Base-by-base conservation (phyloP, 2,113 vertebrate species). In the Fulica atra region DNA sequence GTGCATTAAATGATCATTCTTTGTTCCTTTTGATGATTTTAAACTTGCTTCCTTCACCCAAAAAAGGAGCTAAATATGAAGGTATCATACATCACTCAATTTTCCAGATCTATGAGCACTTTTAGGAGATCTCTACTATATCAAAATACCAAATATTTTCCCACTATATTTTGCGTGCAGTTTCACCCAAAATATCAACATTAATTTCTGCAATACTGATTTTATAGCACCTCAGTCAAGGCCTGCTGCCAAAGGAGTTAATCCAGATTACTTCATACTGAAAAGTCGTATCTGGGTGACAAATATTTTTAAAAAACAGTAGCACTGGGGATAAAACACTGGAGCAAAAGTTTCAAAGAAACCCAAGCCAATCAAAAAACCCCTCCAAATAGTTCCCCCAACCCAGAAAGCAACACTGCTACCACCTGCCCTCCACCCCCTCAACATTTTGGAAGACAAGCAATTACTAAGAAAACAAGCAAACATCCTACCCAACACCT, bases 1-100 rank as follows among this genome's bases (percentile, higher is more conserved):
- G 21, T 54, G 7, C 29, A n/a, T 16, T 48, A 73, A 65, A 42
- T 44, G n/a, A 73, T 46, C 0, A 0, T 33, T 57, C 40, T n/a
- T 60, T 82, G 20, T 10, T 89, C 13, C 26, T 88, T 44, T 29
- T 33, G 31, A 54, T 48, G 7, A 50, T 71, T 68, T 89, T 25
- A 73, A 91, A 79, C 23, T 89, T 54, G 15, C 21, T 87, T 85
- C 33, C 29, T 87, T n/a, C n/a, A n/a, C 25, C 51, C 48, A 65
- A 70, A 89, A 91, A 73, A 28, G 10, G 36, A 86, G 38, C 48
- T 73, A 51, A 88, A 81, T 82, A 76, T 17, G 6, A 83, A 66
- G 69, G 40, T 35, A 66, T 77, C 40, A 86, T 14, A 66, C 9
- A 77, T 17, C 36, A 54, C 11, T 83, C 29, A 13, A 54, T 84